Conservation (phyloP, 2,797 vertebrate genomes). For the Spizella passerina region DNA sequence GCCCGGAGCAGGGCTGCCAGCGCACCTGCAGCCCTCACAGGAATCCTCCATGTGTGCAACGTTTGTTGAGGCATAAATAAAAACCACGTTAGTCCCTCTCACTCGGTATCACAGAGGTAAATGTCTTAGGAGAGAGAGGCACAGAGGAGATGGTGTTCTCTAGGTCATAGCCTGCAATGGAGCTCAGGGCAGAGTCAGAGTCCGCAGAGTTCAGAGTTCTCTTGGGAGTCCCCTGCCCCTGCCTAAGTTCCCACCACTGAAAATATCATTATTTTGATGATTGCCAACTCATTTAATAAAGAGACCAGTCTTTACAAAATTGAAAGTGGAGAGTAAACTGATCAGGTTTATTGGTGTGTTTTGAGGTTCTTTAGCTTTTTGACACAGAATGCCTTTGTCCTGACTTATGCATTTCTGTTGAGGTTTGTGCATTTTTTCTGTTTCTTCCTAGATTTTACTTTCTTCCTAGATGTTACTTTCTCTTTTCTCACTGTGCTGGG, state of each 20-base stretch:
- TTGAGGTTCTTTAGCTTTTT: background rate
- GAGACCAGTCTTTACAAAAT: background rate
- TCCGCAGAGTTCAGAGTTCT: background rate
- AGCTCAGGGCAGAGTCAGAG: background rate
- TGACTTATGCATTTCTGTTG: background rate
- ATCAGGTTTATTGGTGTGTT: background rate
- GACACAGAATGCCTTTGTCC: background rate
- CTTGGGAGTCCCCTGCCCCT: background rate
- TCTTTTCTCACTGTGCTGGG: conserved; percentile 85
- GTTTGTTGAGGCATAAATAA: background rate
- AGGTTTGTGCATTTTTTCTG: background rate
- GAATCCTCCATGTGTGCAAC: background rate
- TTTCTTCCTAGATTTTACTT: conserved; percentile 63
- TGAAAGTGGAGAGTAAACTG: background rate
- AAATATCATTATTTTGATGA: background rate
- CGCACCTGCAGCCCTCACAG: too few species aligned
- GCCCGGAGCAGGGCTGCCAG: background rate
- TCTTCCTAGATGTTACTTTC: conserved; percentile 77
- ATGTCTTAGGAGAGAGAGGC: background rate
- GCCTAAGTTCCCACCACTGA: background rate
- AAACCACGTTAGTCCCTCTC: background rate
- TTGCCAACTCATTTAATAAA: background rate
- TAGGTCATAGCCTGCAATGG: background rate
- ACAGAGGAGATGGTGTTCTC: background rate
- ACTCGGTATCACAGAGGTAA: background rate